Evolutionary conservation across 2,113 vertebrate species (phyloP), one percentile per base, ranked within the genome.

Genomic region (Madoqua kirkii): DNA sequence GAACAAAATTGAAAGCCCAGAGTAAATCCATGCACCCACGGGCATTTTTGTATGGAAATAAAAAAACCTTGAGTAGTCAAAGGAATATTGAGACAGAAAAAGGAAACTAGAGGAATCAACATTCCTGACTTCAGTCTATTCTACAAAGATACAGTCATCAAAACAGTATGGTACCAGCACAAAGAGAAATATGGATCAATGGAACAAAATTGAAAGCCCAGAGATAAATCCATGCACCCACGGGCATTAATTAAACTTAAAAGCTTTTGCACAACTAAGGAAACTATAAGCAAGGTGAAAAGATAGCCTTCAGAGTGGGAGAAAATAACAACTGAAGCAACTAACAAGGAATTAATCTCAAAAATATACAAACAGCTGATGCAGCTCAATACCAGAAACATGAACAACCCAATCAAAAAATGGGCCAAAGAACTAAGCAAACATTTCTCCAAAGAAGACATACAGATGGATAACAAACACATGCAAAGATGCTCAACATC

Each of bases 181-280:
- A n/a, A n/a, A n/a, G n/a, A n/a, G n/a, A n/a, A n/a, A n/a, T n/a
- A n/a, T n/a, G n/a, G n/a, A n/a, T n/a, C n/a, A n/a, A n/a, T n/a
- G n/a, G n/a, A n/a, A n/a, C n/a, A n/a, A n/a, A n/a, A n/a, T n/a
- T n/a, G n/a, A n/a, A n/a, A n/a, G n/a, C n/a, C n/a, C n/a, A n/a
- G n/a, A n/a, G n/a, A n/a, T n/a, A n/a, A n/a, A n/a, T n/a, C n/a
- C n/a, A n/a, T n/a, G n/a, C n/a, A n/a, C 62, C 33, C 62, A 64
- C 16, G 7, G 33, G 15, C n/a, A 15, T 15, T 64, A n/a, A 64
- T n/a, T 64, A 64, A n/a, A 64, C 31, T 17, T 64, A 64, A 64
- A n/a, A 17, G 15, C 13, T 17, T n/a, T 64, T n/a, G 31, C 62
- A 64, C 62, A 64, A n/a, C 0, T 1, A n/a, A 64, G 7, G 31